A percentile compares a stretch with the other conserved stretches of the same genome.
These are phyloP conservation scores for Drosophila nasuta DNA, from an alignment of 1,140 invertebrate species.

Conservation along the genomic window DNA sequence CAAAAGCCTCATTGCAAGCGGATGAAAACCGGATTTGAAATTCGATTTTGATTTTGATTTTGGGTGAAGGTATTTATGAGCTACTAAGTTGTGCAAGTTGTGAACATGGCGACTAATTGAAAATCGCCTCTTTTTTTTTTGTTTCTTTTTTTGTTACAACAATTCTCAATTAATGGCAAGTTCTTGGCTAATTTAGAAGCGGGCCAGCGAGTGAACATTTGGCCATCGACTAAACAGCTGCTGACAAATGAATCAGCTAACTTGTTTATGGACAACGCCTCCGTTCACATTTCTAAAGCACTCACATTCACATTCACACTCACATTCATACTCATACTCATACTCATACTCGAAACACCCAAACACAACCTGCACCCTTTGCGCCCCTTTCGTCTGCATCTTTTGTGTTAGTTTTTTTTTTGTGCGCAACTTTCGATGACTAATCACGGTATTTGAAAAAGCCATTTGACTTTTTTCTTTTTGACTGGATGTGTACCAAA, in stretches of 20 bases:
- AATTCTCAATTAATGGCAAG: constrained; percentile 16
- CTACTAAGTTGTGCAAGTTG: not conserved
- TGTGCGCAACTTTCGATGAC: constrained; percentile 15
- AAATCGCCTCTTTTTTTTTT: not conserved
- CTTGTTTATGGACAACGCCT: constrained; percentile 39
- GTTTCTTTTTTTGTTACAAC: not conserved
- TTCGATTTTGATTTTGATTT: not conserved
- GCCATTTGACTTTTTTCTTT: not conserved
- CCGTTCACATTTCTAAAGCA: constrained; percentile 6
- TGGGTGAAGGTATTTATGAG: not conserved
- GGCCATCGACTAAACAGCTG: constrained; percentile 32
- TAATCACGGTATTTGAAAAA: constrained; percentile 9
- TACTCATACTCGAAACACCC: not conserved
- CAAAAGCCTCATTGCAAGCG: not conserved
- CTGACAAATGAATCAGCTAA: constrained; percentile 52
- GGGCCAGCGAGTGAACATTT: constrained; percentile 13
- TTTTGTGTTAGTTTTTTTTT: not conserved
- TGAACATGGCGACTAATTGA: not conserved
- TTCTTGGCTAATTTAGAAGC: constrained; percentile 22
- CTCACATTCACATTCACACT: not conserved
- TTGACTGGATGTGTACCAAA: not conserved
- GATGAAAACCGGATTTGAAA: not conserved
- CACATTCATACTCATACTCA: not conserved
- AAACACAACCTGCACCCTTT: not conserved
- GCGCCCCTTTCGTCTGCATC: constrained; percentile 9